Evolutionary conservation across 2,113 vertebrate species (phyloP).

Genomic region (Leptobrachium ailaonicum): DNA sequence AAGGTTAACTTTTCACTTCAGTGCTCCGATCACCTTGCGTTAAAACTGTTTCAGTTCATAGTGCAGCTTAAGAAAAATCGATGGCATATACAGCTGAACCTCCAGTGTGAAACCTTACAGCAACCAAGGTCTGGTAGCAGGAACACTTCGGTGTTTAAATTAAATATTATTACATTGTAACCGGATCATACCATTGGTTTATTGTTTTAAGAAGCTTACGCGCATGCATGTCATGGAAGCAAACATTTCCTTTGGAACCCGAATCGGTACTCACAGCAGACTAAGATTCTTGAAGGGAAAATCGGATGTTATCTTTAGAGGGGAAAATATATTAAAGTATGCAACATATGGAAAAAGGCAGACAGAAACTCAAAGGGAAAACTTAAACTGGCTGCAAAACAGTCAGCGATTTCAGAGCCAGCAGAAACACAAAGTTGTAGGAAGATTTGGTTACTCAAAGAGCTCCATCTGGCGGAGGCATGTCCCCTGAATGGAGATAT

Average conservation of each 20-base stretch:
- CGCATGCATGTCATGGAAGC: slow-evolving; percentile 24
- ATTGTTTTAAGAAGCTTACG: slow-evolving; percentile 25
- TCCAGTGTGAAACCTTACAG: neutral
- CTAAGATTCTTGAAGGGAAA: slow-evolving; percentile 18
- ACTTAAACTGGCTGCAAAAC: neutral
- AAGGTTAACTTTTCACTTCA: too few species aligned
- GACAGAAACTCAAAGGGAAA: slow-evolving; percentile 6
- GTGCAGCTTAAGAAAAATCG: neutral
- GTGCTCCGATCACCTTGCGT: neutral
- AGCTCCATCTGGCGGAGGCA: slow-evolving; percentile 33
- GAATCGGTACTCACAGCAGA: slow-evolving; percentile 19
- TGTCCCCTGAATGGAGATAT: slow-evolving; percentile 2
- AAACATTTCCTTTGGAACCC: slow-evolving; percentile 40
- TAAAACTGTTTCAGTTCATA: neutral
- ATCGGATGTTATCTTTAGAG: slow-evolving; percentile 25
- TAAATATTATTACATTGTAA: slow-evolving; percentile 41
- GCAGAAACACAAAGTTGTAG: neutral
- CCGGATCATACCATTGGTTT: slow-evolving; percentile 19
- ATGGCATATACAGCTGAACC: neutral
- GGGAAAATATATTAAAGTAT: neutral
- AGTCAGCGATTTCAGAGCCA: neutral
- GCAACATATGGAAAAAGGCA: slow-evolving; percentile 38
- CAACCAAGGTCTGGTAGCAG: neutral
- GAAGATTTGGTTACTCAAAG: slow-evolving; percentile 9
- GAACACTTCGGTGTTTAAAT: neutral